Conservation (phyloP, 2,888 invertebrate species). For the Dolichopus griseipennis region DNA sequence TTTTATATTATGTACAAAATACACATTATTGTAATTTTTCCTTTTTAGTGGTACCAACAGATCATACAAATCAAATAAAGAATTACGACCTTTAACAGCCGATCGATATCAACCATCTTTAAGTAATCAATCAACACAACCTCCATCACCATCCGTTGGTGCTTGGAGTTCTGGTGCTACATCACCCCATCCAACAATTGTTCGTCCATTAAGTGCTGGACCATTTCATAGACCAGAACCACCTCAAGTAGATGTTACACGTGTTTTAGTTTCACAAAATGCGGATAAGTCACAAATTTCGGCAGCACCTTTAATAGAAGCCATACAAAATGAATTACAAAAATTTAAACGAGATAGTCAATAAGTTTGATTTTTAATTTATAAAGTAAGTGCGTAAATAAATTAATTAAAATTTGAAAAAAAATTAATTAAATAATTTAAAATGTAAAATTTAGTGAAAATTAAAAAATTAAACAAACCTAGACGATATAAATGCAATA, state of each 20-base stretch:
- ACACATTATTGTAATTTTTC: background rate
- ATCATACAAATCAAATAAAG: constrained; percentile 26
- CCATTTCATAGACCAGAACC: constrained; percentile 50
- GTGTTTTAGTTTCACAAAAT: constrained; percentile 22
- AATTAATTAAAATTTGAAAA: too few relatives aligned
- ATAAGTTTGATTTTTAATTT: constrained; percentile 4
- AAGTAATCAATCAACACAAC: constrained; percentile 39
- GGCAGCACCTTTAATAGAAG: constrained; percentile 72
- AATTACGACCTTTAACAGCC: constrained; percentile 39
- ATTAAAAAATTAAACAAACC: too few relatives aligned
- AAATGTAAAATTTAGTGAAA: too few relatives aligned
- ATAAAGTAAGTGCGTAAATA: background rate
- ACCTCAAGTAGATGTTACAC: constrained; percentile 32
- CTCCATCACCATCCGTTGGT: constrained; percentile 43
- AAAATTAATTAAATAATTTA: too few relatives aligned
- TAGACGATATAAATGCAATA: too few relatives aligned
- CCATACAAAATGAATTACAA: constrained; percentile 64
- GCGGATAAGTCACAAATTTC: constrained; percentile 52
- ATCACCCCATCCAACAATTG: constrained; percentile 46
- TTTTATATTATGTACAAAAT: too few relatives aligned
- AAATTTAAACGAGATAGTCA: constrained; percentile 35
- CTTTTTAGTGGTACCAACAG: constrained; percentile 26
- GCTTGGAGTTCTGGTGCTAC: constrained; percentile 49
- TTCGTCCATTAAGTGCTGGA: constrained; percentile 57
- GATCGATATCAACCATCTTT: constrained; percentile 35